phyloP scores from a whole-genome alignment of 35 echinoderm and acorn worm genomes.

The Apostichopus japonicus region DNA sequence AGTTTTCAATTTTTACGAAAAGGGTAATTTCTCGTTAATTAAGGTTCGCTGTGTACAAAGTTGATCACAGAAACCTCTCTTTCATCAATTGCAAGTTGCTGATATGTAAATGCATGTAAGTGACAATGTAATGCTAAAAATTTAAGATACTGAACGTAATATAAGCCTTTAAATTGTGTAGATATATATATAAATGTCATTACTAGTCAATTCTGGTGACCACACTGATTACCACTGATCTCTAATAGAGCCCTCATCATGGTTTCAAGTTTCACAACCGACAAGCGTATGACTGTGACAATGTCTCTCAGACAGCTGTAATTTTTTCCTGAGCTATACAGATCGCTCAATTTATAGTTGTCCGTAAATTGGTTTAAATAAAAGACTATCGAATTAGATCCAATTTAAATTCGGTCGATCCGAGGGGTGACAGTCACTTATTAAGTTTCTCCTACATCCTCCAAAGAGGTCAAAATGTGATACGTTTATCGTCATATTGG shows the following conservation, averaged over 20 bases:
- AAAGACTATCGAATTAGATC: constrained; percentile 21
- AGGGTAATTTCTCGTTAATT: no score
- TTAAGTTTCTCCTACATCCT: neutral
- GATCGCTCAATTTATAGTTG: neutral
- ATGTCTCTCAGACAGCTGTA: neutral
- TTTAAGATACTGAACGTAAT: no score
- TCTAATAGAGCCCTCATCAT: neutral
- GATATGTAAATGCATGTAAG: no score
- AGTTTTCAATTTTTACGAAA: no score
- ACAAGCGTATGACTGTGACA: neutral
- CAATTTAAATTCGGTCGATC: constrained; percentile 20
- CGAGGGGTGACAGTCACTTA: neutral
- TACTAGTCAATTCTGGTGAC: neutral
- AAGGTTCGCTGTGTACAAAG: no score
- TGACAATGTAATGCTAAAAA: no score
- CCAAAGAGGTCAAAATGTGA: neutral
- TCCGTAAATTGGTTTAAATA: constrained; percentile 16
- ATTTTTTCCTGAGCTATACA: neutral
- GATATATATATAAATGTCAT: neutral
- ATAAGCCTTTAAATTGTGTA: neutral
- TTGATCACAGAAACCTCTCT: no score
- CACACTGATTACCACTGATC: no score
- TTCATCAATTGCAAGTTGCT: no score
- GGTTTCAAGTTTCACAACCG: neutral
- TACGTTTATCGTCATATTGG: neutral